Percentiles rank a stretch among this genome's conserved stretches.
These are phyloP conservation scores for Drosophila kanekoi DNA, from an alignment of 2,888 invertebrate species.

Conservation along the genomic window DNA sequence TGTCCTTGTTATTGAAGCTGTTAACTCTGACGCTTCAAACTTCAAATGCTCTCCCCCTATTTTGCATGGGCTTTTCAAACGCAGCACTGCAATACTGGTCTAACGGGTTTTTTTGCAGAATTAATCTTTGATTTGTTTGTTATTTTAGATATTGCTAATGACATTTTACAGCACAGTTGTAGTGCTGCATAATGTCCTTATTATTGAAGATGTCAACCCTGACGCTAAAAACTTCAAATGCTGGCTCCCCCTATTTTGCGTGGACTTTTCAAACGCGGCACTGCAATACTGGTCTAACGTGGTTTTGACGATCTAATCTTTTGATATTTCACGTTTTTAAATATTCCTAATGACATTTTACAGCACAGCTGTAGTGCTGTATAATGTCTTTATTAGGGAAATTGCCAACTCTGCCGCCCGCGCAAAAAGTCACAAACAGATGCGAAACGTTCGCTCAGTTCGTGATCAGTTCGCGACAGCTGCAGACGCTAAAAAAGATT, in stretches of 20 bases:
- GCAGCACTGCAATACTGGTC: background rate
- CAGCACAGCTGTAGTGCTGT: background rate
- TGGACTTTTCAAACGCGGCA: background rate
- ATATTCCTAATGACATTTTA: background rate
- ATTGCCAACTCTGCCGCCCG: conserved; percentile 2
- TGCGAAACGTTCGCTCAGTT: conserved; percentile 29
- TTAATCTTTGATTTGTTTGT: no score
- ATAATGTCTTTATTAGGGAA: background rate
- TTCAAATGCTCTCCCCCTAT: conserved; percentile 6
- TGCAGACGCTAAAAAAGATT: conserved; percentile 30
- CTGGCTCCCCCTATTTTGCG: conserved; percentile 27
- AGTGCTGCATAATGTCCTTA: background rate
- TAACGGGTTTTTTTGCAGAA: background rate
- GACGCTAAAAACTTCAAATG: background rate
- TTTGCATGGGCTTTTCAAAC: conserved; percentile 17
- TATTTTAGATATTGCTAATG: no score
- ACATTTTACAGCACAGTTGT: no score
- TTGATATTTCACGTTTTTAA: background rate
- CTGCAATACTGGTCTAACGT: background rate
- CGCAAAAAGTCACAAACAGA: no score
- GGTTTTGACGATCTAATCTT: background rate
- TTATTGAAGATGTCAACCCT: background rate
- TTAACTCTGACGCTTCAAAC: background rate
- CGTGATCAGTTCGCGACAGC: conserved; percentile 17
- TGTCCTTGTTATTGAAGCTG: background rate